Evolutionary conservation across 1,140 invertebrate species (phyloP), one percentile per base, ranked within the genome.

Genomic region (Oncopeltus fasciatus): DNA sequence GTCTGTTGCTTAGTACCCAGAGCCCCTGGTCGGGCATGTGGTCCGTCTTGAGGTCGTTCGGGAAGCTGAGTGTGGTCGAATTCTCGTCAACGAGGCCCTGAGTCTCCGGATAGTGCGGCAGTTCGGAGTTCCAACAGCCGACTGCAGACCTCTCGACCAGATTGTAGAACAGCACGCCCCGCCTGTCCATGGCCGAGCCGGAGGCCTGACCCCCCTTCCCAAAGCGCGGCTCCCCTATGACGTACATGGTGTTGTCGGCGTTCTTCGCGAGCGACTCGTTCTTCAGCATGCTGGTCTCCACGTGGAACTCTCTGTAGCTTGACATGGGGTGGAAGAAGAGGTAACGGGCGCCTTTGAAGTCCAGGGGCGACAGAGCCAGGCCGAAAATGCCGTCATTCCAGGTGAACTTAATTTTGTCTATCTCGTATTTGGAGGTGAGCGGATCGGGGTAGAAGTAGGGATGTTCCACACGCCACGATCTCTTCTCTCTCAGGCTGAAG

Each of bases 381-480:
- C 86, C 86, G 68, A 90, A 88, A 18, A 90, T 79, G 1, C 88
- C 88, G 68, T 90, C 88, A 1, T 84, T 78, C 87, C 87, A 90
- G 68, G 87, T 83, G 68, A 88, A 90, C 57, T 83, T 81, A 0
- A 88, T 64, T 12, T 83, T 85, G 63, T 87, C 84, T 0, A 87
- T 66, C 18, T 82, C 81, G 66, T 77, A 79, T 18, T 81, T 82
- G 1, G 84, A 79, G 0, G 84, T 81, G 2, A 88, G 65, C 0
- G 88, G 88, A 67, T 90, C 86, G 0, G 88, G 87, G 65, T 76
- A 85, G 68, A 89, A 90, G 11, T 86, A 77, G 51, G 83, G 85
- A 69, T 88, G 82, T 9, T 81, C 80, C 1, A 88, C 75, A 49
- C 86, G 74, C 81, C 85, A 90, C n/a, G 85, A 86, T 1, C 72